phyloP scores from a whole-genome alignment of 2,888 invertebrate species.

The Lithosia quadra region DNA sequence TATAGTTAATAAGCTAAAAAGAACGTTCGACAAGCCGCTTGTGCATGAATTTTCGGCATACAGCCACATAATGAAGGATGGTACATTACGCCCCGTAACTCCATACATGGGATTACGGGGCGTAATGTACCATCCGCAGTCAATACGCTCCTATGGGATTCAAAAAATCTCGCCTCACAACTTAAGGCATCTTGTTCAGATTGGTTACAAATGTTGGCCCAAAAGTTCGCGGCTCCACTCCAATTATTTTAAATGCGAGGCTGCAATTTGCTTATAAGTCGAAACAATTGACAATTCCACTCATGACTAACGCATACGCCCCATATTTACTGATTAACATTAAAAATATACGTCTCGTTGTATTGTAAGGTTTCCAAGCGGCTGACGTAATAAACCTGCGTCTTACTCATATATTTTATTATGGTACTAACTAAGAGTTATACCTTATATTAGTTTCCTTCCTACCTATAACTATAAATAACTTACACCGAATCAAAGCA shows the following conservation, averaged over 20 bases:
- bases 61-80: too few relatives aligned
- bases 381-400: slow-evolving; percentile 39
- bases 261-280: neutral
- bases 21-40: too few relatives aligned
- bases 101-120: neutral
- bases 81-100: too few relatives aligned
- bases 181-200: neutral
- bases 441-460: neutral
- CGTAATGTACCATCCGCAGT: too few relatives aligned
- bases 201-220: neutral
- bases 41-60: too few relatives aligned
- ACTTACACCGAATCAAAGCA: neutral
- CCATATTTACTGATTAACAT: slow-evolving; percentile 29
- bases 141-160: neutral
- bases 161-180: neutral
- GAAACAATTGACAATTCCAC: neutral
- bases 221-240: neutral
- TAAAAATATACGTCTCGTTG: slow-evolving; percentile 22
- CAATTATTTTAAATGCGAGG: neutral
- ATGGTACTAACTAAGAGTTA: neutral
- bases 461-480: neutral
- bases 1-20: too few relatives aligned
- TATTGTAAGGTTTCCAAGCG: slow-evolving; percentile 10
- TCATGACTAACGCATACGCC: slow-evolving; percentile 8
- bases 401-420: slow-evolving; percentile 22